Conservation (phyloP, 2,797 vertebrate species). For the Epinephelus malabaricus region DNA sequence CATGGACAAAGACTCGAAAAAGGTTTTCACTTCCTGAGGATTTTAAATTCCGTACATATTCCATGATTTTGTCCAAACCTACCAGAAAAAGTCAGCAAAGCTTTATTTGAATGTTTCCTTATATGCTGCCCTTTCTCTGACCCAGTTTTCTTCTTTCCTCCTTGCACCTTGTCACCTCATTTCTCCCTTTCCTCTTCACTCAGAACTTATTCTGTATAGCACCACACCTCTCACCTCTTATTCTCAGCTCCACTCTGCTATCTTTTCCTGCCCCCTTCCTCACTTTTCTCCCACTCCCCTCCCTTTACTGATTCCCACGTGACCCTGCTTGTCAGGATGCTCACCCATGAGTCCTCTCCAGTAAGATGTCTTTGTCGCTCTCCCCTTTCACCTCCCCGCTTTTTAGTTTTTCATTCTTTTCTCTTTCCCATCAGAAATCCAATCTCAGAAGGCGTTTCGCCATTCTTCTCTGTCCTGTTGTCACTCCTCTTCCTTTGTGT, state of each 20-base stretch:
- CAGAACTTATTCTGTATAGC: neutral
- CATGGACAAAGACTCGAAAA: constrained; percentile 4
- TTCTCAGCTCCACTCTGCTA: neutral
- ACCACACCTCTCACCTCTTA: constrained; percentile 2
- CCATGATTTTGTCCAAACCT: neutral
- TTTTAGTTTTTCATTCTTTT: constrained; percentile 19
- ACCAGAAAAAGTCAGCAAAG: neutral
- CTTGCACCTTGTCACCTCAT: neutral
- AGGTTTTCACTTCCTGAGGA: neutral
- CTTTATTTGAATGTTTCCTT: neutral
- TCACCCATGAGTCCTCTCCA: constrained; percentile 14
- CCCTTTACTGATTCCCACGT: constrained; percentile 7
- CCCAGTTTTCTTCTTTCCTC: neutral
- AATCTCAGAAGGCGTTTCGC: constrained; percentile 28
- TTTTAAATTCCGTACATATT: neutral
- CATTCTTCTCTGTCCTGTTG: neutral
- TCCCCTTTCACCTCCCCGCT: constrained; percentile 6
- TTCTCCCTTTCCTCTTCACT: neutral
- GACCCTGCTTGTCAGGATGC: constrained; percentile 30
- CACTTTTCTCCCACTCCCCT: too few species aligned
- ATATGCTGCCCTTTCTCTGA: neutral
- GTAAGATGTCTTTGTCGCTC: constrained; percentile 38
- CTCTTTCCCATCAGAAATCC: constrained; percentile 33
- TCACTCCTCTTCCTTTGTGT: neutral
- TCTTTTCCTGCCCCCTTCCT: neutral